A percentile compares a stretch with the other conserved stretches of the same genome.
Evolutionary conservation across 2,113 vertebrate species (phyloP).

Genomic region (Dinomys branickii): DNA sequence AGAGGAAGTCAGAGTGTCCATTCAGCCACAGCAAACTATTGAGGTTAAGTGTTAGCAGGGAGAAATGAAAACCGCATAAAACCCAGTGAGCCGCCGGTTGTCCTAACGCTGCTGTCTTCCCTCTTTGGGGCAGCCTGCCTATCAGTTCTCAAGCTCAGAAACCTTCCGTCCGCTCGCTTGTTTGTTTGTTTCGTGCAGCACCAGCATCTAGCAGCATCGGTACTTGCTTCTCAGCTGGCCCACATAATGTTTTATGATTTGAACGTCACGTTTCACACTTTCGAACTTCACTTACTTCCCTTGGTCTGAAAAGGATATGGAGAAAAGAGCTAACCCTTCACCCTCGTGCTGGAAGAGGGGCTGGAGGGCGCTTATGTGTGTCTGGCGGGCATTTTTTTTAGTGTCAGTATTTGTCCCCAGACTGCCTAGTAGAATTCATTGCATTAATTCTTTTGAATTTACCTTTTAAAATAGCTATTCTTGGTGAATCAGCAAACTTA

Average conservation of each 20-base stretch:
- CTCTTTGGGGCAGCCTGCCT: constrained; percentile 76
- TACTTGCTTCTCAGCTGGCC: constrained; percentile 47
- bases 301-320: not conserved
- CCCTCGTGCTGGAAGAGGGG: not conserved
- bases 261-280: not conserved
- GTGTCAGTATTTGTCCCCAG: not conserved
- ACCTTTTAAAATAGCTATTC: not conserved
- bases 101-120: constrained; percentile 83
- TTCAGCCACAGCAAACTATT: constrained; percentile 63
- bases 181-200: not conserved
- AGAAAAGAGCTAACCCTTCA: not conserved
- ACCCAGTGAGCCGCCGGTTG: constrained; percentile 75
- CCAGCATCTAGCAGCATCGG: constrained; percentile 56
- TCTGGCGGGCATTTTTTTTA: not conserved
- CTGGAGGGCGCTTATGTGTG: not conserved
- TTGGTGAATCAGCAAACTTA: not conserved
- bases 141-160: constrained; percentile 61
- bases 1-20: constrained; percentile 75
- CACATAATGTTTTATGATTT: constrained; percentile 52
- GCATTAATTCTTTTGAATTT: constrained; percentile 44
- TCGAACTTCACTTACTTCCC: constrained; percentile 32
- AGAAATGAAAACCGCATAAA: constrained; percentile 72
- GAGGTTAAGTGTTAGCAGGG: constrained; percentile 73
- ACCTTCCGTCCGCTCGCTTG: constrained; percentile 23
- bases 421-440: not conserved